These are phyloP conservation scores for Holacanthus passer DNA, from an alignment of 2,113 vertebrate species.

Conservation along the genomic window DNA sequence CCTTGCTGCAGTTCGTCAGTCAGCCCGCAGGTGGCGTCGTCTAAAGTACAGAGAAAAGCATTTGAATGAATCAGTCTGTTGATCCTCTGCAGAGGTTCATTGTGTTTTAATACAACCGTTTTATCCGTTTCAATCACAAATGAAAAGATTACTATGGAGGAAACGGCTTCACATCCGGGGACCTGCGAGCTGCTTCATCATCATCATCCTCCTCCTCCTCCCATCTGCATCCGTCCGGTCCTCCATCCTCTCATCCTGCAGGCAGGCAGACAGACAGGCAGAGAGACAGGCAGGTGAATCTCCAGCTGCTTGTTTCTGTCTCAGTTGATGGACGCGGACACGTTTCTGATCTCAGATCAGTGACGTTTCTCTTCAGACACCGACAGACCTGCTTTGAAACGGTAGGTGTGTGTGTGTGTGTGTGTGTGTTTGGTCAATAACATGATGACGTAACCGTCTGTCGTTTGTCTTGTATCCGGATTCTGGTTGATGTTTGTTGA, in stretches of 20 bases:
- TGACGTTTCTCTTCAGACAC: neutral
- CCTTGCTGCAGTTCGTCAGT: neutral
- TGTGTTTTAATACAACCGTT: no score
- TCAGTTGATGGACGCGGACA: neutral
- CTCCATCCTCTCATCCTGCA: conserved; percentile 34
- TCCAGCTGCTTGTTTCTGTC: conserved; percentile 8
- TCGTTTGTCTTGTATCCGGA: neutral
- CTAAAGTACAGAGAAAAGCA: no score
- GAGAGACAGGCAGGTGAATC: neutral
- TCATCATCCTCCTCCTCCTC: neutral
- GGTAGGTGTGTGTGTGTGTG: no score
- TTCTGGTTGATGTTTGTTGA: neutral
- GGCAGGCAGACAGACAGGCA: neutral
- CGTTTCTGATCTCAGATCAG: neutral
- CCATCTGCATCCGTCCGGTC: neutral
- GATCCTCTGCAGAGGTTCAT: no score
- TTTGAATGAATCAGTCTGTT: no score
- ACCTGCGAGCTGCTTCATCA: neutral
- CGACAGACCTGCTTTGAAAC: no score
- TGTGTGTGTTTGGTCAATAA: no score
- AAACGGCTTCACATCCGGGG: conserved; percentile 13
- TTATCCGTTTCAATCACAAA: no score
- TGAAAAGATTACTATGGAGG: neutral
- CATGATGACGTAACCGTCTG: conserved; percentile 23
- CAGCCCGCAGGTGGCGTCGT: neutral